Percentiles rank a stretch among this genome's conserved stretches.
Evolutionary conservation across 2,113 vertebrate species (phyloP).

Genomic region (Pangasianodon gigas): DNA sequence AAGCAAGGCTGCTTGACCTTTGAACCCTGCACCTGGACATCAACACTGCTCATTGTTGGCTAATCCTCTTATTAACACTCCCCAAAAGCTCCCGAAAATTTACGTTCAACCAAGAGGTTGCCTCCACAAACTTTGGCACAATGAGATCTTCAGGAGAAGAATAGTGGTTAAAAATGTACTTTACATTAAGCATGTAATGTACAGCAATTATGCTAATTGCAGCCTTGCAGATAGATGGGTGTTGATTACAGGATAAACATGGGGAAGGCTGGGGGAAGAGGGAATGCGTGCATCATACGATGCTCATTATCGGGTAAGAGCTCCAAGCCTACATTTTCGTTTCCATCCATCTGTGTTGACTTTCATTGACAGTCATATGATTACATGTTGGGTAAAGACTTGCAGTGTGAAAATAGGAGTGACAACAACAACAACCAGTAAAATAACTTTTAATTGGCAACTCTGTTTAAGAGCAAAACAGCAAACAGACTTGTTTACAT

Average conservation of each 20-base stretch:
- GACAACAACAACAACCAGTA: conserved; percentile 41
- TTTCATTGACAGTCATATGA: conserved; percentile 66
- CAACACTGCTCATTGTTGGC: conserved; percentile 67
- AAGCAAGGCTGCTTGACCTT: conserved; percentile 68
- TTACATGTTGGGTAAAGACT: conserved; percentile 59
- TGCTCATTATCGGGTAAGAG: conserved; percentile 72
- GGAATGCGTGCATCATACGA: conserved; percentile 65
- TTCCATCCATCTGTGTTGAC: conserved; percentile 73
- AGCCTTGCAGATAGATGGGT: conserved; percentile 75
- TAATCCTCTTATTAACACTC: conserved; percentile 60
- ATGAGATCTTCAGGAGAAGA: conserved; percentile 67
- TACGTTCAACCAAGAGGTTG: conserved; percentile 3
- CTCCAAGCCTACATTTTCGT: conserved; percentile 65
- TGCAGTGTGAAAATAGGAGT: conserved; percentile 47
- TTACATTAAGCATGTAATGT: conserved; percentile 74
- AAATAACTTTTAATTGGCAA: conserved; percentile 67
- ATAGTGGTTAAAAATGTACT: conserved; percentile 68
- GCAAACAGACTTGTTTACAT: conserved; percentile 23
- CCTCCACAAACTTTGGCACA: conserved; percentile 57
- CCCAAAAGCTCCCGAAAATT: conserved; percentile 25
- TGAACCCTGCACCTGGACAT: conserved; percentile 73
- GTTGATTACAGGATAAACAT: conserved; percentile 76
- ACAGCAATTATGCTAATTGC: conserved; percentile 79
- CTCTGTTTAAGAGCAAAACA: conserved; percentile 38
- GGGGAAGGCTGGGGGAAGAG: conserved; percentile 62